Evolutionary conservation across 1,140 invertebrate species (phyloP).

Genomic region (Drosophila bocki): DNA sequence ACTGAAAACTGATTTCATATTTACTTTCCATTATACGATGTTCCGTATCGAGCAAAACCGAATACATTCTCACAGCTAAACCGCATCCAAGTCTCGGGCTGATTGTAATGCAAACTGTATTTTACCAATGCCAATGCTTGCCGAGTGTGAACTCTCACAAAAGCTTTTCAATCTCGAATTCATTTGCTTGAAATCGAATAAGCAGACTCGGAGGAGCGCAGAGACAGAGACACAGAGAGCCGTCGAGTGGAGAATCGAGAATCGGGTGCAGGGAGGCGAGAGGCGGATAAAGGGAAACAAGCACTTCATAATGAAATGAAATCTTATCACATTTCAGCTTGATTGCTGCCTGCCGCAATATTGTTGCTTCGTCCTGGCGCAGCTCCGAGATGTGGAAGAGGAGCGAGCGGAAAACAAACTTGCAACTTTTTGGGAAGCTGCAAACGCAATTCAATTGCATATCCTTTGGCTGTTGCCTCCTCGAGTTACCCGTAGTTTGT

Average conservation of each 20-base stretch:
- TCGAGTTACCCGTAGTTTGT: conserved; percentile 7
- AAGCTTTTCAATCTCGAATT: conserved; percentile 56
- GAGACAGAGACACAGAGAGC: conserved; percentile 3
- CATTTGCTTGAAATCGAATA: conserved; percentile 52
- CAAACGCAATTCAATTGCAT: conserved; percentile 51
- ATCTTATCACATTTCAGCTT: conserved; percentile 67
- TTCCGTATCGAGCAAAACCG: conserved; percentile 1
- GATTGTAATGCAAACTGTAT: conserved; percentile 54
- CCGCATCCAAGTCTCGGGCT: conserved; percentile 30
- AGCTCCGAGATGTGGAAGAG: background rate
- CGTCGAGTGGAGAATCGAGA: conserved; percentile 12
- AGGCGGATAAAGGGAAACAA: conserved; percentile 12
- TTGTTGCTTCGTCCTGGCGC: conserved; percentile 46
- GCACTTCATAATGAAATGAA: conserved; percentile 72
- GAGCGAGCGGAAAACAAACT: conserved; percentile 14
- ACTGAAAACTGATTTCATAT: conserved; percentile 7
- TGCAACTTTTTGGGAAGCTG: conserved; percentile 44
- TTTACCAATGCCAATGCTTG: conserved; percentile 25
- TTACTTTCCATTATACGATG: conserved; percentile 6
- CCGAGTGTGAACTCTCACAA: conserved; percentile 43
- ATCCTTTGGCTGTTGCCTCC: conserved; percentile 20
- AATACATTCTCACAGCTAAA: conserved; percentile 28
- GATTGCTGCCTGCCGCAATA: conserved; percentile 64
- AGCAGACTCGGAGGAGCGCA: conserved; percentile 21
- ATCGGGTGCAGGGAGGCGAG: background rate